phyloP scores from a whole-genome alignment of 2,888 invertebrate species.

The Drosophila eohydei region DNA sequence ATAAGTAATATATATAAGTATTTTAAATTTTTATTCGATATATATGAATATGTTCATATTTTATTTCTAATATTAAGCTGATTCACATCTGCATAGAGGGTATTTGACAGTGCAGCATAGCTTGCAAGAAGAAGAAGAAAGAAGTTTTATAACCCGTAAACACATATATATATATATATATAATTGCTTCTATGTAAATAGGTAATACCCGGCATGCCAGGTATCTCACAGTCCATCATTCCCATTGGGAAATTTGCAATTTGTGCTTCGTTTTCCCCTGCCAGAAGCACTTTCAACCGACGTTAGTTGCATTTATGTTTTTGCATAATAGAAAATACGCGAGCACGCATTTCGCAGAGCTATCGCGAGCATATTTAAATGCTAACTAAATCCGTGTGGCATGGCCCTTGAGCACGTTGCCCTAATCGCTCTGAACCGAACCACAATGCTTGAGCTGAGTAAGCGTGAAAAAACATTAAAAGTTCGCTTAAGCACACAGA shows the following conservation, averaged over 20 bases:
- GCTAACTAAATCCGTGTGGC: constrained; percentile 69
- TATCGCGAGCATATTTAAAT: constrained; percentile 67
- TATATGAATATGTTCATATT: neutral
- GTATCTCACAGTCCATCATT: neutral
- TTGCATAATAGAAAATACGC: constrained; percentile 54
- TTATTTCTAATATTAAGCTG: neutral
- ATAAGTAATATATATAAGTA: no score
- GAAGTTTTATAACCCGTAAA: no score
- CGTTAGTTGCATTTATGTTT: constrained; percentile 73
- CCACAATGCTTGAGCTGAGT: constrained; percentile 16
- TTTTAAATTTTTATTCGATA: no score
- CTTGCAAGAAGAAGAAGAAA: no score
- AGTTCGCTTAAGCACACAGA: constrained; percentile 12
- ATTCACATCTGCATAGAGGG: no score
- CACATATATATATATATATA: neutral
- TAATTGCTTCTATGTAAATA: no score
- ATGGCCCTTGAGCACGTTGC: constrained; percentile 67
- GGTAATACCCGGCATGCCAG: fast-evolving
- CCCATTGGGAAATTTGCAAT: neutral
- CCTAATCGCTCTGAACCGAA: constrained; percentile 37
- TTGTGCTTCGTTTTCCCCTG: constrained; percentile 10
- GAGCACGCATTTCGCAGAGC: constrained; percentile 13
- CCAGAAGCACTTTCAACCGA: constrained; percentile 42
- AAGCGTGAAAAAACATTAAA: constrained; percentile 48
- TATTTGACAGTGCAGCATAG: no score